Evolutionary conservation across 2,888 invertebrate species (phyloP).

Genomic region (Megaustenia siamemsis): DNA sequence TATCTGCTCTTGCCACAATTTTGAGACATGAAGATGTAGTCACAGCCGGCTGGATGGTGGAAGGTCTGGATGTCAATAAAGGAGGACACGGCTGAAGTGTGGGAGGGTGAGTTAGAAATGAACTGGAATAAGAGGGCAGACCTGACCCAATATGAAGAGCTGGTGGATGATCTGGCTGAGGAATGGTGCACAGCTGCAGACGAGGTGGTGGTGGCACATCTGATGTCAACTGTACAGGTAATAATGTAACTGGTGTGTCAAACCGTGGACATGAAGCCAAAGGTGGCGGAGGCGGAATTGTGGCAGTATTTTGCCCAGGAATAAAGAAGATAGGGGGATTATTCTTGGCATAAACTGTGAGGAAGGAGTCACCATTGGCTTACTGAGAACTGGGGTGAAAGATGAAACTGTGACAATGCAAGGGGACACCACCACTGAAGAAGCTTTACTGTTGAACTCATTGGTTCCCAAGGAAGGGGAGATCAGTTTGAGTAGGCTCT

Average conservation of each 20-base stretch:
- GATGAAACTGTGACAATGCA: neutral
- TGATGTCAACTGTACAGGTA: neutral
- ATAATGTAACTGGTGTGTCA: neutral
- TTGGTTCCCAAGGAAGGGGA: neutral
- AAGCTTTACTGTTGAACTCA: neutral
- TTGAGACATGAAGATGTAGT: neutral
- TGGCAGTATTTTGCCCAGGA: neutral
- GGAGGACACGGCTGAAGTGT: neutral
- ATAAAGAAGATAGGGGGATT: neutral
- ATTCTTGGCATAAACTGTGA: conserved; percentile 11
- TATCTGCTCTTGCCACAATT: neutral
- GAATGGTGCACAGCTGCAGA: conserved; percentile 2
- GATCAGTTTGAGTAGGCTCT: neutral
- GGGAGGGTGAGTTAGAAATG: neutral
- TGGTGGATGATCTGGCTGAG: neutral
- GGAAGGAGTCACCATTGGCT: neutral
- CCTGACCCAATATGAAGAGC: conserved; percentile 22
- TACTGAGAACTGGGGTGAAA: neutral
- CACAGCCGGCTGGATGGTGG: neutral
- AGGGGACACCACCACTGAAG: neutral
- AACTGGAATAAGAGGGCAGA: neutral
- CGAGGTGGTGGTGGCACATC: conserved; percentile 19
- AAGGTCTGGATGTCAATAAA: neutral
- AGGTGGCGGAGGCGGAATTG: conserved; percentile 47
- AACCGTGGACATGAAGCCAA: conserved; percentile 32